Conservation (phyloP, 2,113 vertebrate genomes). For the Mus musculus region DNA sequence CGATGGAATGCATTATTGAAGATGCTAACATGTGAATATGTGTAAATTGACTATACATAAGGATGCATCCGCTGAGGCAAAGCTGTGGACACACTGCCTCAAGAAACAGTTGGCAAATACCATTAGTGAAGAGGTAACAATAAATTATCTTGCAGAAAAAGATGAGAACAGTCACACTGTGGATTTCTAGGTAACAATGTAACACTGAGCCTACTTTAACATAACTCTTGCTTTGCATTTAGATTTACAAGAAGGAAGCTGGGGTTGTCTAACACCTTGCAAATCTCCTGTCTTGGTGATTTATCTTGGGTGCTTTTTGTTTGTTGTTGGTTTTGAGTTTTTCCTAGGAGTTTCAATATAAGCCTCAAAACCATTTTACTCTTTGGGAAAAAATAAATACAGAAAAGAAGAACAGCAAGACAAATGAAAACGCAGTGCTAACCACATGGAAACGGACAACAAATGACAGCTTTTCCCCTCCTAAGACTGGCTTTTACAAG, state of each 20-base stretch:
- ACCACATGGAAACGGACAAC: not conserved
- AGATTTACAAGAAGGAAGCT: not conserved
- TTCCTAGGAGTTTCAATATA: not conserved
- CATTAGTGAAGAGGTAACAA: not conserved
- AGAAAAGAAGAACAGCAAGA: not conserved
- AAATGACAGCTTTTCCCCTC: not conserved
- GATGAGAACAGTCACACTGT: not conserved
- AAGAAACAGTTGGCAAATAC: not conserved
- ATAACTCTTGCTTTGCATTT: not conserved
- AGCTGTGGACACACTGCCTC: not conserved
- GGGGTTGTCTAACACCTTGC: not conserved
- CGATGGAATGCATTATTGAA: not conserved
- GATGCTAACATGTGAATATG: fast-evolving
- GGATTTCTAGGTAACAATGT: not conserved
- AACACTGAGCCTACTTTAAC: not conserved
- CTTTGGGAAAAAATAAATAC: not conserved
- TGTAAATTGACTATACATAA: not conserved
- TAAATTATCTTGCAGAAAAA: not conserved
- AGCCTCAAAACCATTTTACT: not conserved
- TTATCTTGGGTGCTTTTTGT: not conserved
- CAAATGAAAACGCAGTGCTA: not conserved
- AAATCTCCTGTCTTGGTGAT: not conserved
- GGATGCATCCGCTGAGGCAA: not conserved
- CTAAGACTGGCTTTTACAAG: not conserved
- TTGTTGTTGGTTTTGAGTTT: not conserved